These are phyloP conservation scores for Darevskia nairensis DNA, from an alignment of 2,797 vertebrate species.

Conservation along the genomic window DNA sequence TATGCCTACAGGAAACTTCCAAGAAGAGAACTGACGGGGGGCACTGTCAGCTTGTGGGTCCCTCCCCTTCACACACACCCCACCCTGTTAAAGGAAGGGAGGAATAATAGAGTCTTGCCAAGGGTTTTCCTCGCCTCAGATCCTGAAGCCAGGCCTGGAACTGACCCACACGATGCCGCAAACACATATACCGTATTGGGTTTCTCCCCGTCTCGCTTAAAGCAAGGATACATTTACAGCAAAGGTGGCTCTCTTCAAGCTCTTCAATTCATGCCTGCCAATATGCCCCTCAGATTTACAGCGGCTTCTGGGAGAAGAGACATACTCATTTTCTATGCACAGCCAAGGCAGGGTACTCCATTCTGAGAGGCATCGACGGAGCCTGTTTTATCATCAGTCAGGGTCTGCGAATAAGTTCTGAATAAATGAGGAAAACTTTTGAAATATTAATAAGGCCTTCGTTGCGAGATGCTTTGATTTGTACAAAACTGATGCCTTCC, in stretches of 20 bases:
- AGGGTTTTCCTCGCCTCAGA: not conserved
- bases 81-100: not conserved
- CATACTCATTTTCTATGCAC: not conserved
- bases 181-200: not conserved
- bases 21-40: not conserved
- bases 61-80: not conserved
- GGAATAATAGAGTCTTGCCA: not conserved
- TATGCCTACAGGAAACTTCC: too few relatives aligned
- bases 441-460: constrained; percentile 59
- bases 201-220: not conserved
- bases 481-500: constrained; percentile 45
- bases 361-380: constrained; percentile 22
- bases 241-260: not conserved
- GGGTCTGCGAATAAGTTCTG: constrained; percentile 19
- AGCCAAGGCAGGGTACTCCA: constrained; percentile 2
- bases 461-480: constrained; percentile 41
- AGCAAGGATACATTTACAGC: not conserved
- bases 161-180: not conserved
- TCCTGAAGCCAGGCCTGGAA: not conserved
- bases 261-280: constrained; percentile 27
- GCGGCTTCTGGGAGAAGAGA: constrained; percentile 17
- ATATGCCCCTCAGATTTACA: constrained; percentile 23
- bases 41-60: not conserved
- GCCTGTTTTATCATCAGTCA: constrained; percentile 45
- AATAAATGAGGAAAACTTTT: constrained; percentile 56